Base-by-base conservation (phyloP, 1,140 invertebrate genomes). In the Planococcus citri region DNA sequence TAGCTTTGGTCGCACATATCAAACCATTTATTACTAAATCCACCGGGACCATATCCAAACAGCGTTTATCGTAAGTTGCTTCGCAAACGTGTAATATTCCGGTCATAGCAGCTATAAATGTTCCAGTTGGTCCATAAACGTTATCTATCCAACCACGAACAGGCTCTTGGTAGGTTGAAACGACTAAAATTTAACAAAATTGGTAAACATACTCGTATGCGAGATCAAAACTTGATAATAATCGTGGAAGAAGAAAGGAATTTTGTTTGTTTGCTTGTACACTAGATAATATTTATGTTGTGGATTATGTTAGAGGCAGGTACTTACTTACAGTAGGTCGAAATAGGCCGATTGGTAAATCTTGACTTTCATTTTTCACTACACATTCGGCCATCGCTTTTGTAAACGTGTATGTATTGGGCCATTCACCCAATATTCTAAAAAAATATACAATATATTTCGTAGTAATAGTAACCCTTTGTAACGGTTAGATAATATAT, bases 391-490 rank as follows among this genome's bases (percentile, higher is more conserved):
- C 88, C 14, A 91, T 78, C 8, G 88, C 85, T 81, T 95, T 95
- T 3, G 90, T 92, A 74, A 85, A 93, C 0, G 88, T 85, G 73
- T 94, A 95, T 0, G 89, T 91, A 75, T 94, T 94, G 0, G 91
- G 91, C 77, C 85, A 89, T 69, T 83, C 80, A 12, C 82, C 82
- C 1, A 87, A 72, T 12, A 84, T 74, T 21, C 83, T 85, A 73
- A 69, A 68, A 71, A 64, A 14, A n/a, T n/a, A n/a, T n/a, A n/a
- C n/a, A n/a, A n/a, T n/a, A n/a, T n/a, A n/a, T n/a, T n/a, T n/a
- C n/a, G n/a, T n/a, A n/a, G n/a, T n/a, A n/a, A n/a, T n/a, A n/a
- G n/a, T n/a, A n/a, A n/a, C n/a, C n/a, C n/a, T n/a, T n/a, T n/a
- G n/a, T n/a, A n/a, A n/a, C n/a, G n/a, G n/a, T n/a, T n/a, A n/a